Evolutionary conservation across 1,140 invertebrate species (phyloP).

Genomic region (Drosophila bipectinata): DNA sequence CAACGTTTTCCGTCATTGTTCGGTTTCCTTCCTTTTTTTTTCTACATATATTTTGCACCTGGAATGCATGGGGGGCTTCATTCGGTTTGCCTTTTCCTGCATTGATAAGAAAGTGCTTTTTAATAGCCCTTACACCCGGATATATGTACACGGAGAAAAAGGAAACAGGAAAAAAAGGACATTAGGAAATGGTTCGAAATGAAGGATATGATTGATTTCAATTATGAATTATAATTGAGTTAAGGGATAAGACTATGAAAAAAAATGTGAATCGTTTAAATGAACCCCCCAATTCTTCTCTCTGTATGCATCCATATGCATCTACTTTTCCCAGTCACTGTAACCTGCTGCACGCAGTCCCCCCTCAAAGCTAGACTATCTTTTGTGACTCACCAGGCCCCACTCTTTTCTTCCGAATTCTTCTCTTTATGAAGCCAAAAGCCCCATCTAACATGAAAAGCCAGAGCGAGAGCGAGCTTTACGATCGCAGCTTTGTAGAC

Average conservation of each 20-base stretch:
- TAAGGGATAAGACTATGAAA: background rate
- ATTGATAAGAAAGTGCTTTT: slow-evolving; percentile 72
- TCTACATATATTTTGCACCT: slow-evolving; percentile 45
- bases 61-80: slow-evolving; percentile 51
- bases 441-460: background rate
- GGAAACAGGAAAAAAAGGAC: background rate
- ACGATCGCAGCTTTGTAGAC: slow-evolving; percentile 49
- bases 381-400: slow-evolving; percentile 6
- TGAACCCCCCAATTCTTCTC: background rate
- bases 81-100: slow-evolving; percentile 55
- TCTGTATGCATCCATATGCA: background rate
- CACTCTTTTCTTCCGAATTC: slow-evolving; percentile 11
- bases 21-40: slow-evolving; percentile 14
- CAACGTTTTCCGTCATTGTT: slow-evolving; percentile 48
- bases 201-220: slow-evolving; percentile 26
- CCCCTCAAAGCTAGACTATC: slow-evolving; percentile 16
- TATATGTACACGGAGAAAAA: slow-evolving; percentile 27
- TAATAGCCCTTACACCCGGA: slow-evolving; percentile 65
- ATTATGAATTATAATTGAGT: slow-evolving; percentile 8
- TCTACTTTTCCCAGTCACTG: slow-evolving; percentile 6
- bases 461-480: slow-evolving; percentile 44
- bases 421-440: slow-evolving; percentile 4
- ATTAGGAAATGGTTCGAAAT: background rate
- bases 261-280: background rate
- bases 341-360: slow-evolving; percentile 15